These are phyloP conservation scores for Latrodectus hesperus DNA, from an alignment of 2,888 invertebrate species.

Conservation along the genomic window DNA sequence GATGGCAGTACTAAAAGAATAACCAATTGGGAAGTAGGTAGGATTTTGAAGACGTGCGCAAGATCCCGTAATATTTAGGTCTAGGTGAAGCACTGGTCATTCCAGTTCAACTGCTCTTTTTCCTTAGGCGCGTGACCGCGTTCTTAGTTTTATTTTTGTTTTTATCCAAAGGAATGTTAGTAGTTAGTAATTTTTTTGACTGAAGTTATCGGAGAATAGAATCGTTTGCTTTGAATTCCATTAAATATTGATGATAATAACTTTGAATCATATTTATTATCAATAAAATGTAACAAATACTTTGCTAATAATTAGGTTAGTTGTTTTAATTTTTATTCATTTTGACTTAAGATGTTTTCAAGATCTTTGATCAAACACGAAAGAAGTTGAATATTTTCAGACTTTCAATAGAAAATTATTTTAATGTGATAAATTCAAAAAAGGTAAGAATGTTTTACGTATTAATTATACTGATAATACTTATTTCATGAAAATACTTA, in stretches of 20 bases:
- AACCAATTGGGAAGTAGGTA: too few relatives aligned
- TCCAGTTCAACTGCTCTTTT: constrained; percentile 58
- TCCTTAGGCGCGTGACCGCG: constrained; percentile 53
- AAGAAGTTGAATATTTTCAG: not conserved
- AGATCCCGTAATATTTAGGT: constrained; percentile 36
- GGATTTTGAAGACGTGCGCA: too few relatives aligned
- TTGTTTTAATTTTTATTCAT: not conserved
- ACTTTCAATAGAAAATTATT: not conserved
- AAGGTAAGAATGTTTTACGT: not conserved
- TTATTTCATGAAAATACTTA: too few relatives aligned
- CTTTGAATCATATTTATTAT: not conserved
- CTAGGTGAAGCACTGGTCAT: constrained; percentile 68
- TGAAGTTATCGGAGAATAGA: not conserved
- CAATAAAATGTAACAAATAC: not conserved
- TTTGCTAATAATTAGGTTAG: not conserved
- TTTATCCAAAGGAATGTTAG: constrained; percentile 25
- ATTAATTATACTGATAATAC: too few relatives aligned
- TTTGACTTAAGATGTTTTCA: not conserved
- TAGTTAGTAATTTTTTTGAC: not conserved
- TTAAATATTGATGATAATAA: not conserved
- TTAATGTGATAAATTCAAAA: not conserved
- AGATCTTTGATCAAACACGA: not conserved
- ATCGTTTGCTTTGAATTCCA: not conserved
- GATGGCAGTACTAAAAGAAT: too few relatives aligned
- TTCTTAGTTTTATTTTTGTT: constrained; percentile 49